Evolutionary conservation across 35 echinoderm and acorn worm genomes (phyloP).

Genomic region (Hemicentrotus pulcherrimus): DNA sequence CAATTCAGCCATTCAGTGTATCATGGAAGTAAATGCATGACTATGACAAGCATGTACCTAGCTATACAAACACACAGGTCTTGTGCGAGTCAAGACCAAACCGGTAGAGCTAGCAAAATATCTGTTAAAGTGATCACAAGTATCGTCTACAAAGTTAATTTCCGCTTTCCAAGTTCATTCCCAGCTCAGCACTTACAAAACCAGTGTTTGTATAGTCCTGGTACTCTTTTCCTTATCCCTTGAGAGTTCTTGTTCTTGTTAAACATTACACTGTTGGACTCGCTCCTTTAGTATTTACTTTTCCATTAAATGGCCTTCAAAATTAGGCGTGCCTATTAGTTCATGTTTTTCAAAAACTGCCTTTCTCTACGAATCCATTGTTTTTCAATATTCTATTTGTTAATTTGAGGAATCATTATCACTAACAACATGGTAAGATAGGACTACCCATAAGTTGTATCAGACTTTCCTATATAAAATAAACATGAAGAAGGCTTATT

Average conservation of each 20-base stretch:
- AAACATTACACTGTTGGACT: neutral
- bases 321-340: neutral
- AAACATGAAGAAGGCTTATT: no score
- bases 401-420: no score
- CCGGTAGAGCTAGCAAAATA: neutral
- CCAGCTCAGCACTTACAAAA: constrained; percentile 61
- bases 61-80: neutral
- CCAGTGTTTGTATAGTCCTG: constrained; percentile 20
- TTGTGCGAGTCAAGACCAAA: neutral
- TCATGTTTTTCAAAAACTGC: neutral
- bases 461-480: no score
- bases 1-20: neutral
- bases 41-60: neutral
- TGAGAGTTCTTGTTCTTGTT: constrained; percentile 12
- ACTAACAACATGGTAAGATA: no score
- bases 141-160: constrained; percentile 49
- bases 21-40: neutral
- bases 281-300: neutral
- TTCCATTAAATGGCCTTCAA: neutral
- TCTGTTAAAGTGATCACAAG: constrained; percentile 29
- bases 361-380: no score
- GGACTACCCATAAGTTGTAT: neutral
- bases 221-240: neutral
- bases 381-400: no score
- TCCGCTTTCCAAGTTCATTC: constrained; percentile 49